A percentile compares a stretch with the other conserved stretches of the same genome.
phyloP scores from a whole-genome alignment of 1,140 invertebrate genomes.

The Neodiprion pinetum region DNA sequence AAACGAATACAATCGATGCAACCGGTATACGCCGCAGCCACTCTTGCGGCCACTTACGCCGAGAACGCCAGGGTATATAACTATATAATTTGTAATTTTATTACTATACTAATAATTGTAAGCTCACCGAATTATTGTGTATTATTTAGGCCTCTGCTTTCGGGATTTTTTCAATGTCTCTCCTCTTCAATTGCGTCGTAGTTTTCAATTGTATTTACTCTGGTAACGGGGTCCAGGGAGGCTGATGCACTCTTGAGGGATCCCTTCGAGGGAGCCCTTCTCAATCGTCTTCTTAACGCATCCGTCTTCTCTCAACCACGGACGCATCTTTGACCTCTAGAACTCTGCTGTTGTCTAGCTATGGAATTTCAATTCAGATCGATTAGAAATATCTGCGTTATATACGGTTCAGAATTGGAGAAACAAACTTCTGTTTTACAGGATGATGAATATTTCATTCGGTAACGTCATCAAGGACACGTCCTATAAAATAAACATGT shows the following conservation, averaged over 20 bases:
- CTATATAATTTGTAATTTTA: not conserved
- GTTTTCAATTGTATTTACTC: not conserved
- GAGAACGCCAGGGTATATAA: slow-evolving; percentile 63
- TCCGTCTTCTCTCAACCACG: not conserved
- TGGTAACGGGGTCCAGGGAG: not conserved
- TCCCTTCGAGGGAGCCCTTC: not conserved
- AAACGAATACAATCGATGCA: slow-evolving; percentile 61
- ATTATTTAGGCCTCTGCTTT: too few species aligned
- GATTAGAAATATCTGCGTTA: not conserved
- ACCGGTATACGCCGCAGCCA: slow-evolving; percentile 59
- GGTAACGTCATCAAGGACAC: too few species aligned
- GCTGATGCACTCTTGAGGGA: not conserved
- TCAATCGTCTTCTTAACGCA: slow-evolving; percentile 2
- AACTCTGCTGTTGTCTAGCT: not conserved
- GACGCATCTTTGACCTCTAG: not conserved
- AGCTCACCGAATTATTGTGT: too few species aligned
- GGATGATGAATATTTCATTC: too few species aligned
- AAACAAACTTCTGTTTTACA: too few species aligned
- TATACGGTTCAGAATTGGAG: too few species aligned
- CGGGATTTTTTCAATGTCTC: too few species aligned
- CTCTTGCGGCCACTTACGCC: slow-evolving; percentile 61
- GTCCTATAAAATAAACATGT: too few species aligned
- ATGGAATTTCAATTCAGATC: not conserved
- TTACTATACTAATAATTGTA: too few species aligned
- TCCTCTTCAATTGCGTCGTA: not conserved